A percentile compares a stretch with the other conserved stretches of the same genome.
Conservation (phyloP, 2,888 invertebrate species). For the Pollenia amentaria region DNA sequence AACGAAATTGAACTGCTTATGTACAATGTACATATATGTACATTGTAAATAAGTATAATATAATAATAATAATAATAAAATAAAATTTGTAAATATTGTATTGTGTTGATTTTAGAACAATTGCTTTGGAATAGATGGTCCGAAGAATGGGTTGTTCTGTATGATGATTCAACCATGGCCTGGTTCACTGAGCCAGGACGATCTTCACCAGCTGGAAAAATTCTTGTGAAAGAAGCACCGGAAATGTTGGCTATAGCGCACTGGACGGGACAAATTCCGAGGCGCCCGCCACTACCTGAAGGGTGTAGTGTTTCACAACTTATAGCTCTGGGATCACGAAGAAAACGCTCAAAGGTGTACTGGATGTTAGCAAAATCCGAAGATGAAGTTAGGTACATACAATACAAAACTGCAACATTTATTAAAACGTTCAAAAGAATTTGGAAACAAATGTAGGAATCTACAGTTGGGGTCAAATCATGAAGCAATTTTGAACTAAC, state of each 20-base stretch:
- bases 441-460: too few species aligned
- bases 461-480: too few species aligned
- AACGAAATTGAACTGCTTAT: too few species aligned
- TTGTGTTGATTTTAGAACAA: constrained; percentile 86
- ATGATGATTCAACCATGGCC: constrained; percentile 94
- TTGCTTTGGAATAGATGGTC: constrained; percentile 92
- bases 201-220: constrained; percentile 84
- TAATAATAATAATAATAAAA: neutral
- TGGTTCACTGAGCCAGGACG: constrained; percentile 89
- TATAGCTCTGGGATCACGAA: constrained; percentile 90
- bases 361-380: constrained; percentile 93
- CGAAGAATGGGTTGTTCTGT: constrained; percentile 93
- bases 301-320: constrained; percentile 90
- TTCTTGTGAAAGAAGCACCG: constrained; percentile 90
- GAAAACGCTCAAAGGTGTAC: constrained; percentile 89
- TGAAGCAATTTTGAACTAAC: too few species aligned
- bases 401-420: too few species aligned
- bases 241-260: constrained; percentile 92
- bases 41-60: too few species aligned
- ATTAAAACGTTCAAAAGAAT: too few species aligned
- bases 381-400: constrained; percentile 89
- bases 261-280: constrained; percentile 92
- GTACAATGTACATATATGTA: too few species aligned
- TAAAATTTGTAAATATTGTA: neutral
- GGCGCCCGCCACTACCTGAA: constrained; percentile 89